Base-by-base conservation (phyloP, 2,888 invertebrate species). In the Apodemia zela region DNA sequence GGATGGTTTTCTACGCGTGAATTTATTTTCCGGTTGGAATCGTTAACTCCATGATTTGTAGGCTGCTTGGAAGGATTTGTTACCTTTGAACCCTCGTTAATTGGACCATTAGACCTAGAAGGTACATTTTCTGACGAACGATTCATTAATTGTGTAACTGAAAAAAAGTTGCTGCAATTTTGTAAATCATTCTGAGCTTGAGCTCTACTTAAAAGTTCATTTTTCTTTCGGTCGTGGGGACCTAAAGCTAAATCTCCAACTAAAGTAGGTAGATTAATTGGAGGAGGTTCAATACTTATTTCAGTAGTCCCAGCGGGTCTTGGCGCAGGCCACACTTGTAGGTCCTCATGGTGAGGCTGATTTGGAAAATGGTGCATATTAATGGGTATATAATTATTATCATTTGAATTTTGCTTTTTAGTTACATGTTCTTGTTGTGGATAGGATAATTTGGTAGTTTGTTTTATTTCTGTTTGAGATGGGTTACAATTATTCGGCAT, bases 121-220 rank as follows among this genome's bases (percentile, higher is more conserved):
- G 81, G 62, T 73, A 82, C 80, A 69, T 80, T 85, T 67, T 89
- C 89, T 13, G 79, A 81, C 10, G 90, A 84, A 21, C 91, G 83
- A 71, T 91, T 91, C 91, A 91, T 91, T 60, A 91, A 73, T 66
- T 91, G 91, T 2, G 91, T 89, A 10, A 91, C 91, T 10, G 91
- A 91, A 25, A 91, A 81, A 68, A 90, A 91, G 73, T 87, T 91
- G 21, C 84, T 81, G 68, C 89, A 89, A 64, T 86, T 87, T 72
- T 89, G 88, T 69, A 82, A 69, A 66, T 91, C 91, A 60, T 77
- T 67, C 68, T 85, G 85, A 21, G 80, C 73, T 47, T 74, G 67
- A 3, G 72, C 73, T 71, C 86, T 80, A 69, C 75, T 82, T 5
- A 79, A 67, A 35, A 74, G 70, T 64, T 89, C 89, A 71, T 74